Conservation (phyloP, 1,140 invertebrate genomes). For the Macrotrachela quadricornifera region DNA sequence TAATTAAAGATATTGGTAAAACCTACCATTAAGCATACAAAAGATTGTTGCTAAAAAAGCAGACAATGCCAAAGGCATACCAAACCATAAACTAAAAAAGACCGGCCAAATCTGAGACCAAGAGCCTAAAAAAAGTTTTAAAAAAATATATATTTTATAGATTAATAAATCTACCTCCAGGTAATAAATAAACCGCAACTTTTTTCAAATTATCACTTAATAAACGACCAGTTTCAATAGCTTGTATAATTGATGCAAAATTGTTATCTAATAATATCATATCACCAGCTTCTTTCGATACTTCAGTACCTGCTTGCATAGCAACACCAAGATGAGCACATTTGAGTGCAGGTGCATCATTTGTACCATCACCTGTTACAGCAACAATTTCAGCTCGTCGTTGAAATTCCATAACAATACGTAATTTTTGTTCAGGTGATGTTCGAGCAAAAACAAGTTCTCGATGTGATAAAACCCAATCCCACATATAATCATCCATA, state of each 20-base stretch:
- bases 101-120: no score
- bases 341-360: conserved; percentile 90
- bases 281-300: conserved; percentile 95
- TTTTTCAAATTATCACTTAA: not conserved
- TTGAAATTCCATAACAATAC: conserved; percentile 65
- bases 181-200: conserved; percentile 1
- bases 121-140: no score
- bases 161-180: no score
- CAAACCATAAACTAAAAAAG: no score
- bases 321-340: conserved; percentile 95
- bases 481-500: no score
- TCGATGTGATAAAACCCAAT: no score
- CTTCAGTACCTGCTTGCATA: conserved; percentile 96
- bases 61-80: no score
- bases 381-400: conserved; percentile 73
- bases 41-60: no score
- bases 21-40: no score
- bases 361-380: conserved; percentile 96
- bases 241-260: conserved; percentile 89
- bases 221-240: conserved; percentile 11
- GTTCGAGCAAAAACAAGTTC: conserved; percentile 62
- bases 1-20: no score
- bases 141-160: no score
- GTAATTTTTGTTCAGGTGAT: conserved; percentile 55
- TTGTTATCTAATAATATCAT: conserved; percentile 97